These are phyloP conservation scores for Serranus cabrilla DNA, from an alignment of 2,797 vertebrate species.

Conservation along the genomic window DNA sequence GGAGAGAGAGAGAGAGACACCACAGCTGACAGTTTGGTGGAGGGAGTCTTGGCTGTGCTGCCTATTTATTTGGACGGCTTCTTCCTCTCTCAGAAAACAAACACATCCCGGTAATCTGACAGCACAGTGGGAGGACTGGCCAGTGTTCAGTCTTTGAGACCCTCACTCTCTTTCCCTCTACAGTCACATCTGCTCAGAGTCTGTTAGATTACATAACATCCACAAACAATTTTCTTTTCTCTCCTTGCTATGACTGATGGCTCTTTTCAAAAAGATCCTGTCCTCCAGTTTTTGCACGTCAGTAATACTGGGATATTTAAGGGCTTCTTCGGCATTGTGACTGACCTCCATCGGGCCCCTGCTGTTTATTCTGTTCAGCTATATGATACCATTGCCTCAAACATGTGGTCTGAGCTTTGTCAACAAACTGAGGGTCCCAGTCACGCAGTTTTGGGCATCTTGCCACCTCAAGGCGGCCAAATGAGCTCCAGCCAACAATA, in stretches of 20 bases:
- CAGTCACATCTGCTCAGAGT: slow-evolving; percentile 74
- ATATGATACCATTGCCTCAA: slow-evolving; percentile 55
- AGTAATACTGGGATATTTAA: slow-evolving; percentile 45
- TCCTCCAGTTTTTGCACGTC: slow-evolving; percentile 30
- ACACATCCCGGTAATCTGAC: slow-evolving; percentile 80
- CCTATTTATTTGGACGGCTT: slow-evolving; percentile 83
- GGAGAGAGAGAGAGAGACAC: slow-evolving; percentile 39
- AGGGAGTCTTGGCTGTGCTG: slow-evolving; percentile 63
- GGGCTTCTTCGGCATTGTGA: slow-evolving; percentile 33
- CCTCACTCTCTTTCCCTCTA: slow-evolving; percentile 44
- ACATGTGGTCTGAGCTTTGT: slow-evolving; percentile 69
- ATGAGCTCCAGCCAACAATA: slow-evolving; percentile 10
- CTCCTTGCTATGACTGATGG: slow-evolving; percentile 60
- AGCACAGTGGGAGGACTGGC: slow-evolving; percentile 73
- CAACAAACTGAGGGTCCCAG: slow-evolving; percentile 63
- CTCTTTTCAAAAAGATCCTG: slow-evolving; percentile 38
- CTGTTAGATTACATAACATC: slow-evolving; percentile 78
- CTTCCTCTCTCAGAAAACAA: slow-evolving; percentile 81
- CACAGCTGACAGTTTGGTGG: slow-evolving; percentile 70
- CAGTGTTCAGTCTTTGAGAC: slow-evolving; percentile 62
- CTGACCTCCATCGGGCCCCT: slow-evolving; percentile 37
- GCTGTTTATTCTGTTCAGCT: slow-evolving; percentile 67
- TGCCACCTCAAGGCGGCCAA: slow-evolving; percentile 30
- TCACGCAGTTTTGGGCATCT: slow-evolving; percentile 41
- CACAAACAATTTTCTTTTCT: slow-evolving; percentile 77